Percentiles rank a stretch among this genome's conserved stretches.
These are phyloP conservation scores for Ectemnius cavifrons DNA, from an alignment of 2,888 invertebrate species.

Conservation along the genomic window DNA sequence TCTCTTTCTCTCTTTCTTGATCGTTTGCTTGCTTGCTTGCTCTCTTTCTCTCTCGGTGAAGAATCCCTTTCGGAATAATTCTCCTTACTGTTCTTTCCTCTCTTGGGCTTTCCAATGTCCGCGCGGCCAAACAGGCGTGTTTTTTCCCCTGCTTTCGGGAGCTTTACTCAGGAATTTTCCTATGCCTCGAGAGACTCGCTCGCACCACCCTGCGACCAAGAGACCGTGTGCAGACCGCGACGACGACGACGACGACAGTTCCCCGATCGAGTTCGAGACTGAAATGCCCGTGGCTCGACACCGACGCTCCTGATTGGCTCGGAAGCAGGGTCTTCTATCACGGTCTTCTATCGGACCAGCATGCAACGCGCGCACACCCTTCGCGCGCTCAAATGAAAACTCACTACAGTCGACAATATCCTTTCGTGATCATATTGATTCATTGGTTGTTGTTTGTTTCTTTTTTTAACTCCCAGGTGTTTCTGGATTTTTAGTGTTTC, in stretches of 20 bases:
- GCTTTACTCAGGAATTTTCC: conserved; percentile 65
- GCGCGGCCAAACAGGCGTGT: too few species aligned
- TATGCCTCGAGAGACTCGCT: conserved; percentile 49
- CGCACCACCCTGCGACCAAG: too few species aligned
- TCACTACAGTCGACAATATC: background rate
- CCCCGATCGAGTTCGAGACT: conserved; percentile 72
- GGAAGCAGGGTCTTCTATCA: conserved; percentile 78
- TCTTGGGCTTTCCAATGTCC: too few species aligned
- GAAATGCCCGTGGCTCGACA: conserved; percentile 63
- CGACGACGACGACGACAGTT: conserved; percentile 70
- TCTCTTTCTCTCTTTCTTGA: too few species aligned
- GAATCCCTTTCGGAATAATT: too few species aligned
- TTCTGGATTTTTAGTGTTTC: background rate
- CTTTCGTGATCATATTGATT: background rate
- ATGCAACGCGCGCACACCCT: conserved; percentile 68
- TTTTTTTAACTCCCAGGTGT: too few species aligned
- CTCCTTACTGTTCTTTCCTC: too few species aligned
- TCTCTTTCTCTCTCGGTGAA: too few species aligned
- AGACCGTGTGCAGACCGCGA: too few species aligned
- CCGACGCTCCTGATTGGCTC: conserved; percentile 72
- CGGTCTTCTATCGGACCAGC: conserved; percentile 77
- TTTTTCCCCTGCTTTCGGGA: too few species aligned
- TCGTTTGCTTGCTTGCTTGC: too few species aligned
- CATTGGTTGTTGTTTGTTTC: too few species aligned
- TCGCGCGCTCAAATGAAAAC: conserved; percentile 63